Percentiles rank a stretch among this genome's conserved stretches.
Evolutionary conservation across 1,140 invertebrate genomes (phyloP).

Genomic region (Heterodera schachtii): DNA sequence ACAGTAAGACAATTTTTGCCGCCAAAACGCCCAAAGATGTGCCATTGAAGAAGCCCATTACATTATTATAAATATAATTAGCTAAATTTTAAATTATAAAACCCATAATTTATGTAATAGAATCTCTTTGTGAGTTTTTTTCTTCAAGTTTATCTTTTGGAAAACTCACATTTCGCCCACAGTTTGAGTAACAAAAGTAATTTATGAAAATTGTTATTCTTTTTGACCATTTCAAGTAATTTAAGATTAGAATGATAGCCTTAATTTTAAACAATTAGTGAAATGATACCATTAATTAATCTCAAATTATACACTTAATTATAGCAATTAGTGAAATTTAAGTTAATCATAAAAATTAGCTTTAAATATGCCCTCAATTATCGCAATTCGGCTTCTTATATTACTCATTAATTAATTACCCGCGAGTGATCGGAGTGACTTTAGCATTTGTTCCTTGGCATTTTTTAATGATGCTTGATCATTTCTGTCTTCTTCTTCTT

Average conservation of each 20-base stretch:
- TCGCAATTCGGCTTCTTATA: neutral
- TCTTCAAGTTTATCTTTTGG: too few species aligned
- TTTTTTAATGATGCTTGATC: neutral
- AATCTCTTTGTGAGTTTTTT: too few species aligned
- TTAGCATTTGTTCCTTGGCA: neutral
- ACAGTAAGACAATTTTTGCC: constrained; percentile 12
- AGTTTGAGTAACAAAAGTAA: neutral
- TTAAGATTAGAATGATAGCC: neutral
- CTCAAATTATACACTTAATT: too few species aligned
- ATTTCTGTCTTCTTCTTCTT: neutral
- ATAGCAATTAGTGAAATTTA: too few species aligned
- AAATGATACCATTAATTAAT: too few species aligned
- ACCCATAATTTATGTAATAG: too few species aligned
- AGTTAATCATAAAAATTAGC: too few species aligned
- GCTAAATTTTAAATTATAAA: too few species aligned
- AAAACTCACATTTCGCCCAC: neutral
- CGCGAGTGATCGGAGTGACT: neutral
- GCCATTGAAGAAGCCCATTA: constrained; percentile 6
- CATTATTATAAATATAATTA: constrained; percentile 13
- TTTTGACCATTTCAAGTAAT: neutral
- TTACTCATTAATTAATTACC: neutral
- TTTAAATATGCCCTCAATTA: too few species aligned
- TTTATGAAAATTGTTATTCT: neutral
- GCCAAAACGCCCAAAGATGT: constrained; percentile 3
- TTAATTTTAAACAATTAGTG: too few species aligned